Evolutionary conservation across 2,113 vertebrate species (phyloP), one percentile per base, ranked within the genome.

Genomic region (Cryptomyrus ogoouensis): DNA sequence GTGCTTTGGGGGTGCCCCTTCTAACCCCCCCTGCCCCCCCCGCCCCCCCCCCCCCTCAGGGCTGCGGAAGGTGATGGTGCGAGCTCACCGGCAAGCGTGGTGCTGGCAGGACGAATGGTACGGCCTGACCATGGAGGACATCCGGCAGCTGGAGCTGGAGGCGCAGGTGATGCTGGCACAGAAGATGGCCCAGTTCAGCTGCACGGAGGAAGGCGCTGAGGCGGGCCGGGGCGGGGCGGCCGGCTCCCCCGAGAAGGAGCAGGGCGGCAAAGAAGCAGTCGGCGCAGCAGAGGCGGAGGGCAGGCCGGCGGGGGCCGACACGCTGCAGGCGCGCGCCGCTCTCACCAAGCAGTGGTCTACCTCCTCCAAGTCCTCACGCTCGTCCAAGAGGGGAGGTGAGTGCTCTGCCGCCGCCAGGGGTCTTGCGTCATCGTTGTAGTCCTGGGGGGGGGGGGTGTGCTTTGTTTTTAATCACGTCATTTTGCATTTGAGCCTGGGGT

Each of bases 81-180:
- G 97, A 62, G 98, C 98, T 24, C 98, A 99, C 94, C 96, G 98
- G 44, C 98, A 99, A 95, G 98, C 98, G 21, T 99, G 98, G 98
- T 99, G 98, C 94, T 99, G 98, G 98, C 98, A 99, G 95, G 98
- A 99, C 0, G 98, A 99, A 66, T 99, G 98, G 98, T 98, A 96
- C 0, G 98, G 98, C 83, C 96, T 99, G 91, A 99, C 96, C 93
- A 99, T 99, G 1, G 98, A 99, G 92, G 97, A 99, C 93, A 99
- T 99, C 94, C 94, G 98, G 89, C 97, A 97, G 93, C 96, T 99
- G 93, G 98, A 99, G 95, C 97, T 97, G 93, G 98, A 99, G 93
- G 97, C 97, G 0, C 98, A 99, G 94, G 90, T 98, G 91, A 97
- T 98, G 94, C 94, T 98, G 91, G 98, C 98, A 49, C 96, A 94